phyloP scores from a whole-genome alignment of 2,888 invertebrate genomes.

The Athetis lepigone region DNA sequence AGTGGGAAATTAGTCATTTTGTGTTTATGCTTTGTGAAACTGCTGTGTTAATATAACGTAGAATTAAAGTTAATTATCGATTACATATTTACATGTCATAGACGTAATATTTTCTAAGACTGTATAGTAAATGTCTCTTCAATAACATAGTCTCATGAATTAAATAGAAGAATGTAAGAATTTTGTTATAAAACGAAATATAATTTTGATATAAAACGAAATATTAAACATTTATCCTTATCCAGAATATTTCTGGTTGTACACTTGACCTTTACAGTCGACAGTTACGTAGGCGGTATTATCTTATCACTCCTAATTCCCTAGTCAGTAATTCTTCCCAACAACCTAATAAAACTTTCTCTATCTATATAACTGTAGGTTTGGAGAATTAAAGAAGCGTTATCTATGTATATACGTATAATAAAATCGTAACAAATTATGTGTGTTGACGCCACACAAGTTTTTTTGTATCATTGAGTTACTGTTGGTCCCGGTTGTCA shows the following conservation, averaged over 20 bases:
- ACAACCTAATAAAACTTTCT: conserved; percentile 45
- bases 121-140: conserved; percentile 66
- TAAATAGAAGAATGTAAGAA: conserved; percentile 63
- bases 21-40: conserved; percentile 64
- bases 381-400: conserved; percentile 3
- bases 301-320: conserved; percentile 24
- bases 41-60: conserved; percentile 62
- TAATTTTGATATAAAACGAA: too few relatives aligned
- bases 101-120: conserved; percentile 68
- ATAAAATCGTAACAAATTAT: too few relatives aligned
- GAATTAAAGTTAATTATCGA: conserved; percentile 59
- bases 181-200: conserved; percentile 71
- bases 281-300: conserved; percentile 7
- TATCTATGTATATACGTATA: too few relatives aligned
- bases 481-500: too few relatives aligned
- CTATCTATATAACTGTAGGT: conserved; percentile 5
- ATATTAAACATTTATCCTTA: too few relatives aligned
- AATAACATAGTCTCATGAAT: conserved; percentile 64
- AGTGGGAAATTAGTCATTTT: conserved; percentile 60
- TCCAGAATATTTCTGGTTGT: background rate
- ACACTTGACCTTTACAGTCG: conserved; percentile 15
- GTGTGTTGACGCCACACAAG: too few relatives aligned
- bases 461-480: too few relatives aligned
- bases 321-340: conserved; percentile 19
- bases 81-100: conserved; percentile 66